Evolutionary conservation across 1,140 invertebrate species (phyloP), one percentile per base, ranked within the genome.

Genomic region (Agrilus planipennis): DNA sequence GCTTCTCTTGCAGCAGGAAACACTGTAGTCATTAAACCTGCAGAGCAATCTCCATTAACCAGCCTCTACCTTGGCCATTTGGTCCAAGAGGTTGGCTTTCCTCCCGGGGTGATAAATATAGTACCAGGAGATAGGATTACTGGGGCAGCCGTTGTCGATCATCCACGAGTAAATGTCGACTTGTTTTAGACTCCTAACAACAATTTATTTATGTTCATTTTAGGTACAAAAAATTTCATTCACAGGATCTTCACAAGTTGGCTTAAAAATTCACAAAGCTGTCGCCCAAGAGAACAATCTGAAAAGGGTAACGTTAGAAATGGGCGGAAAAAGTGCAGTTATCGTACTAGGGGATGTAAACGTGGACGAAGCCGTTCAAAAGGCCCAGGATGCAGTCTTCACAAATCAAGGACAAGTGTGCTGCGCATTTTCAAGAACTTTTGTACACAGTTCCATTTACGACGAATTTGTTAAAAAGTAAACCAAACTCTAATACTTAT

Each of bases 41-140:
- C 95, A 0, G 94, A 99, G 60, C 92, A 98, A 62, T 99, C 95
- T 0, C 89, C 92, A 2, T 67, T 99, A 18, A 91, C 91, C 0
- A 89, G 92, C 2, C 68, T 97, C 0, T 91, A 94, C 55, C 57
- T 93, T 19, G 92, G 89, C 1, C 75, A 88, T 49, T 68, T 99
- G 2, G 65, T 75, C 5, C 85, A 84, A 61, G 85, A 91, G 63
- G 88, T 85, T 29, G 87, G 87, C 23, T 87, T 91, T 60, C 88
- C 88, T 4, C 62, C 73, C 15, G 89, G 88, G 17, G 86, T 94
- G 2, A 64, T 96, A 0, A 92, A 93, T 61, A 75, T 96, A 39
- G 71, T 96, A 19, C 88, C 91, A 21, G 91, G 91, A 0, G 90
- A 69, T 61, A 91, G 90, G 1, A 80, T 80, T 48, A 77, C 89